Evolutionary conservation across 2,888 invertebrate species (phyloP).

Genomic region (Agrochola macilenta): DNA sequence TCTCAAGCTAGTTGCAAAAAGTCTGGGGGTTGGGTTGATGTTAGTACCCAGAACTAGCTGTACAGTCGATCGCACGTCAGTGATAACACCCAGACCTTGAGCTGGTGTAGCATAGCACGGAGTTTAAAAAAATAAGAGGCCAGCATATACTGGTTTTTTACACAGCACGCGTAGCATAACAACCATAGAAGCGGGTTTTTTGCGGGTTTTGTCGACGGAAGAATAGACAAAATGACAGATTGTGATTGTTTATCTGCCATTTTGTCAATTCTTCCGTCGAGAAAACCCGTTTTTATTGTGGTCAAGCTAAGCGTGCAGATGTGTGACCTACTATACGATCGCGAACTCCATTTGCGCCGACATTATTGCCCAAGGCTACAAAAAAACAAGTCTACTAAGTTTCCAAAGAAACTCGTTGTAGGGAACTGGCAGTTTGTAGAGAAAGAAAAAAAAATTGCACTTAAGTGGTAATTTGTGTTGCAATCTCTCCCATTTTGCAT

Average conservation of each 20-base stretch:
- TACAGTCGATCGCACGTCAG: background rate
- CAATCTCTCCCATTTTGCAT: background rate
- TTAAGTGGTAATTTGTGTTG: background rate
- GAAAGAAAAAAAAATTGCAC: background rate
- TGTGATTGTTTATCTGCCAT: too few relatives aligned
- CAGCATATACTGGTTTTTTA: too few relatives aligned
- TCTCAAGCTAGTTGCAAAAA: too few relatives aligned
- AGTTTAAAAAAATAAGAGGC: background rate
- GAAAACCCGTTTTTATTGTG: too few relatives aligned
- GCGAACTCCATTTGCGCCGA: background rate
- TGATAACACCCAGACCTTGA: background rate
- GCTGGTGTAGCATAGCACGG: background rate
- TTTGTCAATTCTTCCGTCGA: too few relatives aligned
- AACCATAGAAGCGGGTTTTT: too few relatives aligned
- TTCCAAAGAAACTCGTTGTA: conserved; percentile 4
- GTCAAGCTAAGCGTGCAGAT: too few relatives aligned
- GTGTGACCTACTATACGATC: too few relatives aligned
- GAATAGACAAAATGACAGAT: too few relatives aligned
- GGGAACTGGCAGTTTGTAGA: background rate
- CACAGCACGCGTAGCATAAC: too few relatives aligned
- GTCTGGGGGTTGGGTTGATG: too few relatives aligned
- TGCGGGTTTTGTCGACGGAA: too few relatives aligned
- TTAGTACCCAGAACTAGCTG: background rate
- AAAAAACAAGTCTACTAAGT: conserved; percentile 17
- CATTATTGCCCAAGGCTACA: background rate